Conservation (phyloP, 2,888 invertebrate genomes). For the Chymomyza fuscimana region DNA sequence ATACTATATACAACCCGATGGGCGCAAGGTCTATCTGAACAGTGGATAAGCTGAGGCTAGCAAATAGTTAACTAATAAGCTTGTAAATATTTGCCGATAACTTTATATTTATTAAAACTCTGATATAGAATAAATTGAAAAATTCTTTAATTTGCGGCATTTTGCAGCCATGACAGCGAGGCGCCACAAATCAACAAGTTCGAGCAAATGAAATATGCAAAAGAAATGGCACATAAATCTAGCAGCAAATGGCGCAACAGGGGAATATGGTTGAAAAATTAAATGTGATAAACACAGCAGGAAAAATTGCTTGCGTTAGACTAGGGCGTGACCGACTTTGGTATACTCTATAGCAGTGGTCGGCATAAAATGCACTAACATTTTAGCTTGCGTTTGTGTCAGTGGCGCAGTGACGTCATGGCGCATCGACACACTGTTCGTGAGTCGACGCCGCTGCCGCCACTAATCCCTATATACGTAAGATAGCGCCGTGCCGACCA, state of each 20-base stretch:
- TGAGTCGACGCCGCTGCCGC: no score
- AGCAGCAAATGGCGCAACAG: conserved; percentile 52
- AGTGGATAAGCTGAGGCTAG: conserved; percentile 29
- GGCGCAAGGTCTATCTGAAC: conserved; percentile 72
- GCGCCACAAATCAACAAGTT: conserved; percentile 53
- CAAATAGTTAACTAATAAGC: not conserved
- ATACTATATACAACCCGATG: conserved; percentile 76
- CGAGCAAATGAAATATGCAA: conserved; percentile 48
- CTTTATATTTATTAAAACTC: conserved; percentile 56
- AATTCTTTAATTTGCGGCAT: conserved; percentile 25
- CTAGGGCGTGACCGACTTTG: no score
- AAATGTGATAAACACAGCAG: conserved; percentile 55
- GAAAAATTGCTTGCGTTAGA: conserved; percentile 5
- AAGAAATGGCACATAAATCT: conserved; percentile 57
- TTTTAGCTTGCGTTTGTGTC: no score
- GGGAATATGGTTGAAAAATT: conserved; percentile 60
- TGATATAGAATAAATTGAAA: conserved; percentile 8
- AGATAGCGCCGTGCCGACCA: no score
- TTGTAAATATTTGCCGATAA: conserved; percentile 54
- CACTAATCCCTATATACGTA: no score
- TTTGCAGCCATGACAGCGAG: conserved; percentile 1
- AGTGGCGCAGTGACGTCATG: no score
- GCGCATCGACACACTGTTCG: no score
- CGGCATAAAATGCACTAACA: no score
- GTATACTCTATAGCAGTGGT: no score